These are phyloP conservation scores for Sesia bembeciformis DNA, from an alignment of 2,888 invertebrate species.

Conservation along the genomic window DNA sequence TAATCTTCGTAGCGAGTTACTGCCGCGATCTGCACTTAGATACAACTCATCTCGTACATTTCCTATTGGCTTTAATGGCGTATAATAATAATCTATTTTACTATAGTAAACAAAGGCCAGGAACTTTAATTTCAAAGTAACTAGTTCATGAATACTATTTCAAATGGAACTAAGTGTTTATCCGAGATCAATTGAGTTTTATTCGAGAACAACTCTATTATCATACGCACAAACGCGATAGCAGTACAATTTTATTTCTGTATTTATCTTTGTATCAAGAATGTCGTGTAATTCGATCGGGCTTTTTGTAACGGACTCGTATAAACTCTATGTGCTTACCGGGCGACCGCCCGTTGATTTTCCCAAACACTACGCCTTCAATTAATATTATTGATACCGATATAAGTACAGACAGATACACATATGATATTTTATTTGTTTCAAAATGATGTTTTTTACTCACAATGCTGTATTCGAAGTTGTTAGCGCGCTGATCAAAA, in stretches of 20 bases:
- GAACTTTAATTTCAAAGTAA: conserved; percentile 6
- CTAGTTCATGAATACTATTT: background rate
- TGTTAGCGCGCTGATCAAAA: too few species aligned
- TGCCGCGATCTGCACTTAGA: conserved; percentile 19
- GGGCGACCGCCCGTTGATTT: conserved; percentile 11
- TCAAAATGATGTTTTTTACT: too few species aligned
- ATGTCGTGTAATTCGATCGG: conserved; percentile 9
- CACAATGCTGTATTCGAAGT: too few species aligned
- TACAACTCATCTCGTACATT: conserved; percentile 26
- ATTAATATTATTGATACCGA: background rate
- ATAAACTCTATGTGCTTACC: conserved; percentile 1
- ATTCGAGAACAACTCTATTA: background rate
- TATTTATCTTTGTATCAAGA: background rate
- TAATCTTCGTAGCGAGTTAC: conserved; percentile 23
- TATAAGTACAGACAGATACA: too few species aligned
- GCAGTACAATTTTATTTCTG: background rate
- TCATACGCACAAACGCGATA: background rate
- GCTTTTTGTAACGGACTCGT: conserved; percentile 5
- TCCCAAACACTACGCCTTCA: conserved; percentile 5
- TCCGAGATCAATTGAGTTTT: background rate
- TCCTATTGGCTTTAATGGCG: conserved; percentile 20
- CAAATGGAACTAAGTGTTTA: background rate
- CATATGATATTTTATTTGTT: too few species aligned
- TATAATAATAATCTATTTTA: conserved; percentile 10
- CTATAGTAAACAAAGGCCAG: conserved; percentile 7